A percentile compares a stretch with the other conserved stretches of the same genome.
Conservation (phyloP, 2,888 invertebrate genomes). For the Campoplex nolae region DNA sequence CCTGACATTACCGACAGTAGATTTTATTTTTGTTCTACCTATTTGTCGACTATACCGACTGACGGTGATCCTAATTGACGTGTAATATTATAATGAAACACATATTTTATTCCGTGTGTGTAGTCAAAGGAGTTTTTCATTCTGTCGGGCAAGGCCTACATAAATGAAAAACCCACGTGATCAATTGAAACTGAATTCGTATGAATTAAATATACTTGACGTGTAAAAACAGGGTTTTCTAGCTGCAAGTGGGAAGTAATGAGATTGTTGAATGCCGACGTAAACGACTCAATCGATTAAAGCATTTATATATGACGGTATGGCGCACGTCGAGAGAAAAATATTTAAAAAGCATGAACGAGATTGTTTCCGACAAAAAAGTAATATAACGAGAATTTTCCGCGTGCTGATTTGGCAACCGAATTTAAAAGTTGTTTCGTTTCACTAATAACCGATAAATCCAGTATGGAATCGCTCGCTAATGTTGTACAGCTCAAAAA, state of each 20-base stretch:
- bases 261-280: conserved; percentile 48
- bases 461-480: conserved; percentile 44
- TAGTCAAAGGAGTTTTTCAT: neutral
- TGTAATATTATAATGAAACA: neutral
- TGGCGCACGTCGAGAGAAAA: neutral
- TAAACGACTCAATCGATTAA: conserved; percentile 13
- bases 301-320: conserved; percentile 6
- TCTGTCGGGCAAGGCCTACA: conserved; percentile 34
- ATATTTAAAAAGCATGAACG: neutral
- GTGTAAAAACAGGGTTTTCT: conserved; percentile 45
- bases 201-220: conserved; percentile 54
- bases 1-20: conserved; percentile 36
- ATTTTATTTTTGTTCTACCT: neutral
- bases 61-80: neutral
- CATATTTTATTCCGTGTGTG: neutral
- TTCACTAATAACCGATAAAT: conserved; percentile 41
- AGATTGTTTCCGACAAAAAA: conserved; percentile 38
- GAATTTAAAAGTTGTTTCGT: conserved; percentile 52
- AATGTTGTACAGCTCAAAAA: conserved; percentile 37
- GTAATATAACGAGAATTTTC: conserved; percentile 56
- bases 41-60: conserved; percentile 20
- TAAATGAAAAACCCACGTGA: conserved; percentile 48
- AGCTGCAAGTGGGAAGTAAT: conserved; percentile 60
- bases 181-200: conserved; percentile 23
- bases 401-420: conserved; percentile 56